phyloP scores from a whole-genome alignment of 2,888 invertebrate species.

The Alloplasta piceator region DNA sequence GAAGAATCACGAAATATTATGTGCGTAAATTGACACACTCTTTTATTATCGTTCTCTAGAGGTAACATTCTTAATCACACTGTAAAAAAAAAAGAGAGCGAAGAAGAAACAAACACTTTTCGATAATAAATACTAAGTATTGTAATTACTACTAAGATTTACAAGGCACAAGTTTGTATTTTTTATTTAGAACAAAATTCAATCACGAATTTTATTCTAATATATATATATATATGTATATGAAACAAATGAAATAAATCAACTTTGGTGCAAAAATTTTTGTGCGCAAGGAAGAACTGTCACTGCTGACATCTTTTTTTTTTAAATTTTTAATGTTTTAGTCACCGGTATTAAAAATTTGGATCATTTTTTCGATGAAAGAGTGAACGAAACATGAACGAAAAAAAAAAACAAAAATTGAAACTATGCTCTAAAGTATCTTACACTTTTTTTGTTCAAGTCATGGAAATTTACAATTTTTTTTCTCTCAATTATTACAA shows the following conservation, averaged over 20 bases:
- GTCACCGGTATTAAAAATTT: not conserved
- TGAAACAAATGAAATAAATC: conserved; percentile 45
- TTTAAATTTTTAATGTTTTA: not conserved
- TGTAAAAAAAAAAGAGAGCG: conserved; percentile 69
- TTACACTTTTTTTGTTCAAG: conserved; percentile 49
- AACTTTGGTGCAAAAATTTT: conserved; percentile 66
- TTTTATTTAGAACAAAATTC: conserved; percentile 52
- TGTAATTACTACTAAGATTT: conserved; percentile 69
- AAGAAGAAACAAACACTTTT: conserved; percentile 61
- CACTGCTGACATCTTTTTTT: not conserved
- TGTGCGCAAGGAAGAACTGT: conserved; percentile 62
- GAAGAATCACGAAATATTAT: not conserved
- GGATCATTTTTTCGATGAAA: conserved; percentile 8
- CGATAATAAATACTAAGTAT: conserved; percentile 74
- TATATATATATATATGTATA: conserved; percentile 1
- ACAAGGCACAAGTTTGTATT: conserved; percentile 75
- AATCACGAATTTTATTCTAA: conserved; percentile 24
- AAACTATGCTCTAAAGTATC: conserved; percentile 53
- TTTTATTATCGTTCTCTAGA: conserved; percentile 63
- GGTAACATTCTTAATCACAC: conserved; percentile 72
- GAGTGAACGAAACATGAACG: no score
- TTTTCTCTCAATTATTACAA: conserved; percentile 32
- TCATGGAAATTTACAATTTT: conserved; percentile 51
- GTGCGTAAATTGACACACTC: conserved; percentile 50
- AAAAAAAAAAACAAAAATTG: conserved; percentile 7